Percentiles rank a stretch among this genome's conserved stretches.
These are phyloP conservation scores for Mycetomoellerius zeteki DNA, from an alignment of 1,140 invertebrate genomes.

Conservation along the genomic window DNA sequence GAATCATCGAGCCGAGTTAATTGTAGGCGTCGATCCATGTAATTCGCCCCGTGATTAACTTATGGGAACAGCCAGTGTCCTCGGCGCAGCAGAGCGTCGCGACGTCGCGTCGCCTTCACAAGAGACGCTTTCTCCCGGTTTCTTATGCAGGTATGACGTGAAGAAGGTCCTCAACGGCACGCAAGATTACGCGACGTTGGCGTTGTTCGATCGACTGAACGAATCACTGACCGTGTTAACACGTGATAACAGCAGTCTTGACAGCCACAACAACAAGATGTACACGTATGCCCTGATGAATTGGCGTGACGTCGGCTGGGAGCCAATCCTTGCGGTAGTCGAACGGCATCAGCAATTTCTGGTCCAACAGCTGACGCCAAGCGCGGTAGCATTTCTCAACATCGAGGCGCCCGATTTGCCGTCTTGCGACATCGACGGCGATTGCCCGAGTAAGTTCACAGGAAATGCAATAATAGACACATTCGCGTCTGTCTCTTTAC, in stretches of 20 bases:
- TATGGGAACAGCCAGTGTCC: background rate
- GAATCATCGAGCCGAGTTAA: constrained; percentile 38
- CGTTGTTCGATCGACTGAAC: constrained; percentile 79
- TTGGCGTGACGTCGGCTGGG: constrained; percentile 78
- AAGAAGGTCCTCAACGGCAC: constrained; percentile 81
- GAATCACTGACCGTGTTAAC: constrained; percentile 82
- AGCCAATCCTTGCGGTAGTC: constrained; percentile 81
- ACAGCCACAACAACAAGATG: constrained; percentile 84
- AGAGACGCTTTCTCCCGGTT: background rate
- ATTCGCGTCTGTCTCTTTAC: background rate
- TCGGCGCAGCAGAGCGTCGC: constrained; percentile 6
- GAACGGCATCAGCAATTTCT: constrained; percentile 77
- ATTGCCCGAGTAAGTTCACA: constrained; percentile 75
- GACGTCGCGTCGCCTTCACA: constrained; percentile 42
- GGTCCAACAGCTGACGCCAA: constrained; percentile 78
- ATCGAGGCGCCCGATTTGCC: constrained; percentile 76
- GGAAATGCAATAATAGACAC: background rate
- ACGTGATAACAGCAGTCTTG: constrained; percentile 82
- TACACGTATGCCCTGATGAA: constrained; percentile 83
- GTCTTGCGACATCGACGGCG: constrained; percentile 79
- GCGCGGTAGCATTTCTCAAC: constrained; percentile 78
- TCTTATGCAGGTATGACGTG: constrained; percentile 80
- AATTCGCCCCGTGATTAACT: constrained; percentile 47
- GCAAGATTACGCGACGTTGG: constrained; percentile 76
- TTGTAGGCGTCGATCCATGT: constrained; percentile 42